A percentile compares a stretch with the other conserved stretches of the same genome.
These are phyloP conservation scores for Mesorhabditis spiculigera DNA, from an alignment of 2,888 invertebrate genomes.

Conservation along the genomic window DNA sequence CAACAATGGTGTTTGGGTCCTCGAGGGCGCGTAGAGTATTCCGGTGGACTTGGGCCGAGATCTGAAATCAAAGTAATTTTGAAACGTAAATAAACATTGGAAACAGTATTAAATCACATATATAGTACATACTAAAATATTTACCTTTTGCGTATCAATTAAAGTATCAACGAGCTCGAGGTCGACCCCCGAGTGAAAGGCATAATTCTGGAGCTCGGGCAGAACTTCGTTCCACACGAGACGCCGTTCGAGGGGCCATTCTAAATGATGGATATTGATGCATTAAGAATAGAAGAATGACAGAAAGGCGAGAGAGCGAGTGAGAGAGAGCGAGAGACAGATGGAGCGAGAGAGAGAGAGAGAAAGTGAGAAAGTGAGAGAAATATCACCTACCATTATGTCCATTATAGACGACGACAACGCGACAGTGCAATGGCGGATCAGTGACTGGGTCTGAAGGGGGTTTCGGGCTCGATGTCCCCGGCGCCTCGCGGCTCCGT, in stretches of 20 bases:
- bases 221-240: constrained; percentile 46
- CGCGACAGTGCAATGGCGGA: constrained; percentile 1
- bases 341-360: too few species aligned
- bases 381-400: not conserved
- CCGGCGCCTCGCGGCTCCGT: not conserved
- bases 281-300: too few species aligned
- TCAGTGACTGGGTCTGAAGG: not conserved
- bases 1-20: constrained; percentile 4
- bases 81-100: too few species aligned
- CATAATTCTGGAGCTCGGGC: constrained; percentile 58
- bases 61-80: too few species aligned
- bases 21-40: not conserved
- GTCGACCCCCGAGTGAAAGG: constrained; percentile 58
- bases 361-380: too few species aligned
- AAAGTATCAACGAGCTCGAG: constrained; percentile 44
- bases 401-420: not conserved
- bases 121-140: too few species aligned
- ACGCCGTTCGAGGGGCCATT: constrained; percentile 49
- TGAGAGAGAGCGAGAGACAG: too few species aligned
- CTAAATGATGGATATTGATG: constrained; percentile 26
- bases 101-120: too few species aligned
- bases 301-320: too few species aligned
- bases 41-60: constrained; percentile 1
- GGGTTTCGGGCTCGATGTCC: not conserved
- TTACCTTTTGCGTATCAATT: not conserved